phyloP scores from a whole-genome alignment of 2,888 invertebrate genomes.

The Drosophila stalkeri region DNA sequence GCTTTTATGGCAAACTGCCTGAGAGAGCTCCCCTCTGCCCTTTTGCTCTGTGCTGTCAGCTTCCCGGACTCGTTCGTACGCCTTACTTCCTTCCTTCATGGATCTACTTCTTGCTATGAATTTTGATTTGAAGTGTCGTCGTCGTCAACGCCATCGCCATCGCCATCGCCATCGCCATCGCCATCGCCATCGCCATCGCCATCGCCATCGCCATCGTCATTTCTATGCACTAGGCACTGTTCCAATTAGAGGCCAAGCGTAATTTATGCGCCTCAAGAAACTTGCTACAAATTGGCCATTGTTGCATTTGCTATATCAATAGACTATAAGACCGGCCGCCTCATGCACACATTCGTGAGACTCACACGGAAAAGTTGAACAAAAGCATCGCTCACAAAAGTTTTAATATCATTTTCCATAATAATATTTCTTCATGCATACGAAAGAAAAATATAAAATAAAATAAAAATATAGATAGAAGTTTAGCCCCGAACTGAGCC shows the following conservation, averaged over 20 bases:
- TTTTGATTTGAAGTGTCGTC: constrained; percentile 79
- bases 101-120: constrained; percentile 53
- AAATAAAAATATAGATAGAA: constrained; percentile 14
- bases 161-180: constrained; percentile 46
- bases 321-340: not conserved
- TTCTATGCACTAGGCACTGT: constrained; percentile 56
- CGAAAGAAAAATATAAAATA: not conserved
- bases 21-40: constrained; percentile 6
- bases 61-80: not conserved
- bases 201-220: constrained; percentile 48
- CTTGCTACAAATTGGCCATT: constrained; percentile 75
- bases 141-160: constrained; percentile 43
- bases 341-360: constrained; percentile 29
- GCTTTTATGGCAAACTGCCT: constrained; percentile 60
- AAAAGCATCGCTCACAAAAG: constrained; percentile 65
- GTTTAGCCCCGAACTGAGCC: constrained; percentile 41
- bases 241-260: constrained; percentile 76
- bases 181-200: constrained; percentile 40
- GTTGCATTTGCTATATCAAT: constrained; percentile 66
- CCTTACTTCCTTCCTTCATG: constrained; percentile 1
- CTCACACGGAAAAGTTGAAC: constrained; percentile 57
- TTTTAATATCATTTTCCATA: constrained; percentile 79
- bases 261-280: constrained; percentile 78
- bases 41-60: not conserved
- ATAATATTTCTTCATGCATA: constrained; percentile 41